phyloP scores from a whole-genome alignment of 2,113 vertebrate species.

The Odontophorus gujanensis region DNA sequence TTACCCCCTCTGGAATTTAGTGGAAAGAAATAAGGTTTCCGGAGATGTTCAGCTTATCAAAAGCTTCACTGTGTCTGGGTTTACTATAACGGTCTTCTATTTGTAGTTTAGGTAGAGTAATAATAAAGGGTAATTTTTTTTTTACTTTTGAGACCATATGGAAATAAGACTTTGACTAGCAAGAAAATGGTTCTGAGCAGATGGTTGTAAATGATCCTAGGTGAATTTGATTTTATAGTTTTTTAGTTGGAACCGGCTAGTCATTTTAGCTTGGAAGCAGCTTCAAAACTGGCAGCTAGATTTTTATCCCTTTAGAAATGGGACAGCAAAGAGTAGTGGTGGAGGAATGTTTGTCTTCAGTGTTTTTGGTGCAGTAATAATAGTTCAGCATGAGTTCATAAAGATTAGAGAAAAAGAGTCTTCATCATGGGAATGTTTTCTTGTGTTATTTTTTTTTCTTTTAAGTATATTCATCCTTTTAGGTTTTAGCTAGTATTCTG shows the following conservation, averaged over 20 bases:
- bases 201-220: conserved; percentile 69
- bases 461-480: background rate
- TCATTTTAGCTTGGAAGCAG: conserved; percentile 44
- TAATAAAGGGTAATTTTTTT: conserved; percentile 54
- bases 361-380: background rate
- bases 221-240: conserved; percentile 65
- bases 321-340: background rate
- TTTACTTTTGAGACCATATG: conserved; percentile 66
- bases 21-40: conserved; percentile 56
- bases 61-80: conserved; percentile 17
- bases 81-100: conserved; percentile 31
- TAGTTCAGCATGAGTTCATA: background rate
- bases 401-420: background rate
- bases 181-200: conserved; percentile 65
- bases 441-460: background rate
- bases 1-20: conserved; percentile 65
- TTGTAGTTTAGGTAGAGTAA: conserved; percentile 41
- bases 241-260: conserved; percentile 53
- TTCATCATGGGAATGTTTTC: background rate
- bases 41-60: conserved; percentile 47
- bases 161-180: conserved; percentile 60
- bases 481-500: background rate
- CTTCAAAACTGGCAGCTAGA: conserved; percentile 45
- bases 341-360: background rate
- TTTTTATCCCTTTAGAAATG: conserved; percentile 29